A percentile compares a stretch with the other conserved stretches of the same genome.
Evolutionary conservation across 2,113 vertebrate species (phyloP).

Genomic region (Eubucco bourcierii): DNA sequence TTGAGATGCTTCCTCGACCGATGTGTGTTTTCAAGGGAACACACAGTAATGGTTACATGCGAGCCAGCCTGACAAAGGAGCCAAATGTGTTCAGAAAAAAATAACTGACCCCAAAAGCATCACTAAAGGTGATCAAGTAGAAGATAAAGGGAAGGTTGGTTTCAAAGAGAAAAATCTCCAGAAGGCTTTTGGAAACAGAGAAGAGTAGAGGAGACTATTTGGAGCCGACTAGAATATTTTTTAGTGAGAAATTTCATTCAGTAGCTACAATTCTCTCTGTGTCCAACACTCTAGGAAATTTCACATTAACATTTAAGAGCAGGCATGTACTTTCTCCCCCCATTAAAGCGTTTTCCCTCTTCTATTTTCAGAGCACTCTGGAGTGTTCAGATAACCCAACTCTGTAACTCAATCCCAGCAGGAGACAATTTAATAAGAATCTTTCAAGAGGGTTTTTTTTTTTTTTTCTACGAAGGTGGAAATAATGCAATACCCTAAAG

Average conservation of each 20-base stretch:
- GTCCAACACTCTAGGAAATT: not conserved
- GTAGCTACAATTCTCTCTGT: not conserved
- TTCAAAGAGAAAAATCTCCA: not conserved
- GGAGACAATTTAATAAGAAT: slow-evolving; percentile 17
- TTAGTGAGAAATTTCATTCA: not conserved
- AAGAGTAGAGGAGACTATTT: not conserved
- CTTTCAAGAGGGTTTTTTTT: not conserved
- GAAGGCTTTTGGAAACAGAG: not conserved
- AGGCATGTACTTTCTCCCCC: not conserved
- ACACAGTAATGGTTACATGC: fast-evolving
- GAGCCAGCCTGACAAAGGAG: not conserved
- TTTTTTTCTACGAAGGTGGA: not conserved
- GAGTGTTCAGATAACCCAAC: slow-evolving; percentile 11
- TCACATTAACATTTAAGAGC: not conserved
- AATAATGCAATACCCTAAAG: not conserved
- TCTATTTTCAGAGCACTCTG: slow-evolving; percentile 40
- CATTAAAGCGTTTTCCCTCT: not conserved
- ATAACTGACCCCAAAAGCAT: not conserved
- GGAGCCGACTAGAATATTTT: not conserved
- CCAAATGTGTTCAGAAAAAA: not conserved
- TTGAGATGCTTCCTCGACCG: not conserved
- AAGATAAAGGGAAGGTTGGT: not conserved
- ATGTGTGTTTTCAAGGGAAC: not conserved
- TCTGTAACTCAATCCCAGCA: not conserved
- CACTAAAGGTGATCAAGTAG: not conserved